These are phyloP conservation scores for Dryas iulia DNA, from an alignment of 1,140 invertebrate genomes.

Conservation along the genomic window DNA sequence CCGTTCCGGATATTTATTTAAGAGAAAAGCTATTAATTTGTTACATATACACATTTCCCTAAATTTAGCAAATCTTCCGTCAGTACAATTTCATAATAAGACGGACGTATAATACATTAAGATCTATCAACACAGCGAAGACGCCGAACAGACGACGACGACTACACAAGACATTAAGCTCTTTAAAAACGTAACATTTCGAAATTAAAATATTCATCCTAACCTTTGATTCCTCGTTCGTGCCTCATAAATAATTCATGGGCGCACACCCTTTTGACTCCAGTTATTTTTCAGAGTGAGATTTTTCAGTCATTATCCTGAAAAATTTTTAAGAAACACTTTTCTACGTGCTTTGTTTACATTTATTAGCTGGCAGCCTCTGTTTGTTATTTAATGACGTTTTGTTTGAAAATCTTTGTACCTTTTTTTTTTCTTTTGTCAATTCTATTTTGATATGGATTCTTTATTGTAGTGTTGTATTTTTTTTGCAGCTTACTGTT, in stretches of 20 bases:
- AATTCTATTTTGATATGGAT: neutral
- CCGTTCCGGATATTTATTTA: no score
- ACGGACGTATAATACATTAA: neutral
- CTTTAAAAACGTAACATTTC: conserved; percentile 21
- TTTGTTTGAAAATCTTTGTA: neutral
- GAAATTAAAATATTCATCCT: conserved; percentile 31
- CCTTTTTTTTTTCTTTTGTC: neutral
- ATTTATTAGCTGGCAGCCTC: conserved; percentile 1
- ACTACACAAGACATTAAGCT: neutral
- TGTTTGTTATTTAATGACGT: neutral
- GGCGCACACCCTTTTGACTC: conserved; percentile 23
- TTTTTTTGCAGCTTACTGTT: neutral
- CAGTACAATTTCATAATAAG: no score
- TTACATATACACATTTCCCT: no score
- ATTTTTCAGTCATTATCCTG: conserved; percentile 28
- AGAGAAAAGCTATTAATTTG: no score
- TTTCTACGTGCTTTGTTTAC: conserved; percentile 24
- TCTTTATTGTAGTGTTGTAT: neutral
- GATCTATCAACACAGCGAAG: neutral
- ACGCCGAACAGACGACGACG: neutral
- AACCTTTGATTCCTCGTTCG: conserved; percentile 31
- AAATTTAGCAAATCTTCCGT: no score
- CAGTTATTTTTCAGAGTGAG: conserved; percentile 25
- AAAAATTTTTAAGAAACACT: conserved; percentile 24
- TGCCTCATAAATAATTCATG: conserved; percentile 27